Evolutionary conservation across 2,888 invertebrate species (phyloP), one percentile per base, ranked within the genome.

Genomic region (Sarcophaga carnaria): DNA sequence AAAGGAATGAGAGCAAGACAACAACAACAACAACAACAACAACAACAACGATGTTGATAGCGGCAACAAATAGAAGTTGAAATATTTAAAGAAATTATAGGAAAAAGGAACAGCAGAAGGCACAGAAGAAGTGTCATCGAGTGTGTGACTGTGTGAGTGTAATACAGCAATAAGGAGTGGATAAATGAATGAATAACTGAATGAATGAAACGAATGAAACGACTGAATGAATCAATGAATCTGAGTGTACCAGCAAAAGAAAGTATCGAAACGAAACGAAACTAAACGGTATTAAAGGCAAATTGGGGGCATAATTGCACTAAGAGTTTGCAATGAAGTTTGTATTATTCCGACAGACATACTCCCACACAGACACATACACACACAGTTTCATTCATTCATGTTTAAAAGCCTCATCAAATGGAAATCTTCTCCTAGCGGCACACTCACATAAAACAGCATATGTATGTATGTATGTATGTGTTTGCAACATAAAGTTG

Each of bases 1-100:
- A 83, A 37, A 79, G 76, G 70, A 81, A 49, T 80, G 66, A 64
- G 66, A 80, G 54, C 85, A 59, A 70, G 66, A 83, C 72, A 37
- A 75, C 79, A 62, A 70, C 79, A 70, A 69, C 62, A 20, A 20
- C 20, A 62, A 64, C 79, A 75, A n/a, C n/a, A 20, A 83, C 72
- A 25, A 75, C 79, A 62, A 70, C 79, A 79, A 74, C 62, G 20
- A 75, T 74, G 74, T 22, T 54, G 37, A 37, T 37, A 37, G 37
- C 37, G 37, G 37, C 37, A 37, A 37, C 37, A 37, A 37, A 37
- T 37, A 37, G 6, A 37, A 37, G 37, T 37, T 37, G 37, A 37
- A 37, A 37, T 37, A 37, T 37, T 37, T 54, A 17, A 54, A 54
- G 54, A 54, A 54, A 37, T 37, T 37, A 37, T 37, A 37, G 37